Conservation (phyloP, 2,797 vertebrate genomes). For the Alosa sapidissima region DNA sequence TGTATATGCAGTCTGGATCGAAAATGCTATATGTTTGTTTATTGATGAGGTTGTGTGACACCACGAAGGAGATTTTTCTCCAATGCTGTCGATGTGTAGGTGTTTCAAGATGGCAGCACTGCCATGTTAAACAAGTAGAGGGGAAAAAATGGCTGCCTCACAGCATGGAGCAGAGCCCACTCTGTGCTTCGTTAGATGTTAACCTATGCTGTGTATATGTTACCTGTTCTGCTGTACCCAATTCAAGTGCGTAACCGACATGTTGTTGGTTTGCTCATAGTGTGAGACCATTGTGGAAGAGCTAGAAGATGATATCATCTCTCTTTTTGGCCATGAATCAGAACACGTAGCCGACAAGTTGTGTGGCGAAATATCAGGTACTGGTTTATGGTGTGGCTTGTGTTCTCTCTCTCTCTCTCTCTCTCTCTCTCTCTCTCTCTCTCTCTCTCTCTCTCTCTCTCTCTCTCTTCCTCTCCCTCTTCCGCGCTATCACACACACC, state of each 20-base stretch:
- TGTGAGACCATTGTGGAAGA: slow-evolving; percentile 85
- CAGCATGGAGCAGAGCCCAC: neutral
- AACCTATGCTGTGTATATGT: neutral
- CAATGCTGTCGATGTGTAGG: slow-evolving; percentile 1
- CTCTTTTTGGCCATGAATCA: slow-evolving; percentile 76
- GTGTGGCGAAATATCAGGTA: slow-evolving; percentile 88
- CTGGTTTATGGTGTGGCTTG: slow-evolving; percentile 34
- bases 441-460: no score
- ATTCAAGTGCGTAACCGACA: neutral
- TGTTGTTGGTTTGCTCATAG: slow-evolving; percentile 67
- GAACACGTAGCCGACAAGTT: slow-evolving; percentile 77
- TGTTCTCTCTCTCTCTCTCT: no score
- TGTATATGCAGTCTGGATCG: neutral
- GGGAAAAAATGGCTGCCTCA: slow-evolving; percentile 49
- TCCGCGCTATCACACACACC: neutral
- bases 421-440: no score
- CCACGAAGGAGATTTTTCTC: slow-evolving; percentile 13
- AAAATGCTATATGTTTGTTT: neutral
- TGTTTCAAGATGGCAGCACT: slow-evolving; percentile 49
- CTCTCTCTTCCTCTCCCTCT: no score
- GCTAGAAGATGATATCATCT: slow-evolving; percentile 85
- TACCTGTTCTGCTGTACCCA: neutral
- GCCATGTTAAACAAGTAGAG: neutral
- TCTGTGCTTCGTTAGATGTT: neutral
- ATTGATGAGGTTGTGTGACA: neutral